These are phyloP conservation scores for Synergus japonicus DNA, from an alignment of 2,888 invertebrate species.

Conservation along the genomic window DNA sequence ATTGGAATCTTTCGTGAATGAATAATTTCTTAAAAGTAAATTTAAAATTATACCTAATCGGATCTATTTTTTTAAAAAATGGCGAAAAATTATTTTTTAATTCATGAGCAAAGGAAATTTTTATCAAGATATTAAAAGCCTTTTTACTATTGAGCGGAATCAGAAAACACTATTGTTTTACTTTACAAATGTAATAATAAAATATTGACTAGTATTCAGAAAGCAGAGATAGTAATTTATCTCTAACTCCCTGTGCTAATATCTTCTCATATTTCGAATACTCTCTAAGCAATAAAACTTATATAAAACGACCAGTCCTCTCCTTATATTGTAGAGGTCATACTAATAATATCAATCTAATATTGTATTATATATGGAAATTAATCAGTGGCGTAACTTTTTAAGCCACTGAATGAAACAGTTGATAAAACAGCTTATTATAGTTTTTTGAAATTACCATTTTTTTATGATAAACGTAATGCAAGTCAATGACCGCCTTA, in stretches of 20 bases:
- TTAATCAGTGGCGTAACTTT: too few species aligned
- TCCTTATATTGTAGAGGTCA: neutral
- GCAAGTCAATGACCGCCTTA: slow-evolving; percentile 46
- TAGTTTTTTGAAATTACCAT: neutral
- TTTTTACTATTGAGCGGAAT: too few species aligned
- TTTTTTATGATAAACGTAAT: neutral
- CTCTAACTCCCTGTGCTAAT: slow-evolving; percentile 19
- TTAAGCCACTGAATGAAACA: too few species aligned
- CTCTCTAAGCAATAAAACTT: slow-evolving; percentile 16
- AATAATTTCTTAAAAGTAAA: too few species aligned
- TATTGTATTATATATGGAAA: neutral
- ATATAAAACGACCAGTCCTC: slow-evolving; percentile 31
- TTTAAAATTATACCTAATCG: too few species aligned
- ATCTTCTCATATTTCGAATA: slow-evolving; percentile 27
- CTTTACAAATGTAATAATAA: neutral
- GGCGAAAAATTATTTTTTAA: too few species aligned
- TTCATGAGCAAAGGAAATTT: neutral
- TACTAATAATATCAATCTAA: neutral
- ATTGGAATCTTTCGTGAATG: too few species aligned
- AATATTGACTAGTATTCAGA: neutral
- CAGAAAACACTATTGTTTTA: neutral
- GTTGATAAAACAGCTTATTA: neutral
- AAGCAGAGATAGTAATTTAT: neutral
- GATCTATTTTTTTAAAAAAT: too few species aligned
- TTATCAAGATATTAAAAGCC: neutral